These are phyloP conservation scores for Pteronotus mesoamericanus DNA, from an alignment of 2,797 vertebrate species.

Conservation along the genomic window DNA sequence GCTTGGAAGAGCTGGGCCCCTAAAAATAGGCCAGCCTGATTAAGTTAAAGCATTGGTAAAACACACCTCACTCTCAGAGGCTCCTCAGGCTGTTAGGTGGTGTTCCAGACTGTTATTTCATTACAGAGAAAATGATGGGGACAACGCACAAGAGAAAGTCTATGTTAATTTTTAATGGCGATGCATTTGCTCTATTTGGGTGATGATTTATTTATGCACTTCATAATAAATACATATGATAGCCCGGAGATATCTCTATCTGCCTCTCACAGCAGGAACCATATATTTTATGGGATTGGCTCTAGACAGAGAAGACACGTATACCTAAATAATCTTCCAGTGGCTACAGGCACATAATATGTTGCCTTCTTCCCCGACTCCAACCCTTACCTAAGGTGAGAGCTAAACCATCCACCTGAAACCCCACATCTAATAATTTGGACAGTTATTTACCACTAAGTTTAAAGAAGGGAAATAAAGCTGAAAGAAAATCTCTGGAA, in stretches of 20 bases:
- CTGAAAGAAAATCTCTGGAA: neutral
- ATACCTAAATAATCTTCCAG: neutral
- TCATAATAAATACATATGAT: constrained; percentile 75
- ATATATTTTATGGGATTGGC: constrained; percentile 23
- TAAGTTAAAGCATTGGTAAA: constrained; percentile 41
- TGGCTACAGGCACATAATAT: neutral
- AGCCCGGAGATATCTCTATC: constrained; percentile 54
- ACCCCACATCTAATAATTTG: neutral
- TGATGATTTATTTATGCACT: constrained; percentile 77
- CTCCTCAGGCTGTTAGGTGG: neutral
- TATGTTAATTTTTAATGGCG: constrained; percentile 77
- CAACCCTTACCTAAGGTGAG: neutral
- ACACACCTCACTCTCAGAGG: neutral
- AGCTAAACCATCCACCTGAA: neutral
- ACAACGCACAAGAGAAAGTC: constrained; percentile 55
- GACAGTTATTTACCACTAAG: neutral
- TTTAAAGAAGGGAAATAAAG: neutral
- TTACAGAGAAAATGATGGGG: constrained; percentile 11
- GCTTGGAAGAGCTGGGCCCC: neutral
- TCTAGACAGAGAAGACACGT: neutral
- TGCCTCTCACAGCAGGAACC: constrained; percentile 60
- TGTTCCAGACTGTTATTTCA: constrained; percentile 57
- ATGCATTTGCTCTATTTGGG: constrained; percentile 71
- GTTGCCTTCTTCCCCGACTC: neutral
- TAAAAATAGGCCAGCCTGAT: neutral